Evolutionary conservation across 1,140 invertebrate genomes (phyloP).

Genomic region (Camponotus vicinus): DNA sequence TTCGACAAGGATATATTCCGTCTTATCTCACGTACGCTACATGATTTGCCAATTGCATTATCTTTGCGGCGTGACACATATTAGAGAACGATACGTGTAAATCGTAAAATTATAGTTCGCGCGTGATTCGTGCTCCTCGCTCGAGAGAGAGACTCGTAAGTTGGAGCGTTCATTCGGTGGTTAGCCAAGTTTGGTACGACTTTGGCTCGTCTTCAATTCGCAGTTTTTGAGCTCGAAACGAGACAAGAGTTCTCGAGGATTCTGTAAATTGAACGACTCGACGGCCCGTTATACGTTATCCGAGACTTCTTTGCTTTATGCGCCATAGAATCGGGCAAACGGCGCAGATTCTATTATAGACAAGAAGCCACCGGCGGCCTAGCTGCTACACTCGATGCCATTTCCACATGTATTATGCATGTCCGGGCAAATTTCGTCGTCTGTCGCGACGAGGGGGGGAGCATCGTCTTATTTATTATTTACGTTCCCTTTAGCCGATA

Average conservation of each 20-base stretch:
- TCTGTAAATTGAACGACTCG: slow-evolving; percentile 84
- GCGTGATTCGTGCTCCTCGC: slow-evolving; percentile 53
- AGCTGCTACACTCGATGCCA: slow-evolving; percentile 78
- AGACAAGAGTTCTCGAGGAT: slow-evolving; percentile 71
- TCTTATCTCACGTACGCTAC: neutral
- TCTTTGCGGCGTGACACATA: neutral
- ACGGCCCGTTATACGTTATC: slow-evolving; percentile 81
- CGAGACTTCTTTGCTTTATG: slow-evolving; percentile 83
- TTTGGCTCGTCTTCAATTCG: slow-evolving; percentile 79
- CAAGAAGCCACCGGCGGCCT: slow-evolving; percentile 79
- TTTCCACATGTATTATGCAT: slow-evolving; percentile 84
- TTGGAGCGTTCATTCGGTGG: slow-evolving; percentile 59
- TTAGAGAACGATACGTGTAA: slow-evolving; percentile 23
- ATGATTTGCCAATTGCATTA: slow-evolving; percentile 34
- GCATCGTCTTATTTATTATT: slow-evolving; percentile 63
- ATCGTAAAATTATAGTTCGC: slow-evolving; percentile 43
- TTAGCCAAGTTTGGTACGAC: slow-evolving; percentile 79
- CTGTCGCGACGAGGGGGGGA: slow-evolving; percentile 73
- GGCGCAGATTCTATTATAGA: slow-evolving; percentile 86
- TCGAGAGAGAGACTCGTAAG: slow-evolving; percentile 32
- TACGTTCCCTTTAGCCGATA: slow-evolving; percentile 59
- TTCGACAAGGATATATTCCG: neutral
- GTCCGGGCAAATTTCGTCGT: slow-evolving; percentile 83
- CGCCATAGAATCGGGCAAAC: slow-evolving; percentile 80
- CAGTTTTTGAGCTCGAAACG: slow-evolving; percentile 65